Evolutionary conservation across 92 coral and sea anemone genomes (phyloP), one percentile per base, ranked within the genome.

Genomic region (Parazoanthus atlanticus): DNA sequence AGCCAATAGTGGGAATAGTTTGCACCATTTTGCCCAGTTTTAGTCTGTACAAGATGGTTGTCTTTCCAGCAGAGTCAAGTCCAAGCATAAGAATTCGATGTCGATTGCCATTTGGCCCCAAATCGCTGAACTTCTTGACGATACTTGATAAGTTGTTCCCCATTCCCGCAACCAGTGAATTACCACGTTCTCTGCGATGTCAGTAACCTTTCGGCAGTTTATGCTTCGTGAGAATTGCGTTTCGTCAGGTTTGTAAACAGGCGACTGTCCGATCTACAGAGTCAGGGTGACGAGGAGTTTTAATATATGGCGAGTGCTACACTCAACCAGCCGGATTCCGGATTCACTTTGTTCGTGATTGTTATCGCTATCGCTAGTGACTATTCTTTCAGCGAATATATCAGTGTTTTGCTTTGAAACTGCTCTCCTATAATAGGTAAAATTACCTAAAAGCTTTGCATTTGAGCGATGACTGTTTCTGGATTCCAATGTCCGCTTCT

Each of bases 1-100:
- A 84, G 54, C 87, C 87, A 46, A 84, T 84, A 16, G 87, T 84
- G n/a, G 87, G 87, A 19, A 84, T 84, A 2, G 87, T 84, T 71
- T 84, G 87, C 5, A 84, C 87, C 87, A 84, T 84, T 47, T 71
- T 84, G 11, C 87, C 87, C 23, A 84, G 87, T 70, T 84, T 84
- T 19, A 84, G 26, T 67, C 87, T 71, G 78, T 84, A 84, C 76
- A 84, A 84, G 67, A 84, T 84, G 15, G 87, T 84, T 4, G 87
- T 84, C 40, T 84, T 84, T 9, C 87, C 87, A 15, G 87, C 87
- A 70, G 87, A 84, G 54, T 84, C 87, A 7, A 84, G 64, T 28
- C 87, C 87, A 15, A 84, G 87, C 87, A 84, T 84, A 0, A 84
- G 64, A 84, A 84, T 84, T 16, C 87, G 78, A 46, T 84, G 87